A percentile compares a stretch with the other conserved stretches of the same genome.
Evolutionary conservation across 2,888 invertebrate species (phyloP).

Genomic region (Lasioglossum malachurum): DNA sequence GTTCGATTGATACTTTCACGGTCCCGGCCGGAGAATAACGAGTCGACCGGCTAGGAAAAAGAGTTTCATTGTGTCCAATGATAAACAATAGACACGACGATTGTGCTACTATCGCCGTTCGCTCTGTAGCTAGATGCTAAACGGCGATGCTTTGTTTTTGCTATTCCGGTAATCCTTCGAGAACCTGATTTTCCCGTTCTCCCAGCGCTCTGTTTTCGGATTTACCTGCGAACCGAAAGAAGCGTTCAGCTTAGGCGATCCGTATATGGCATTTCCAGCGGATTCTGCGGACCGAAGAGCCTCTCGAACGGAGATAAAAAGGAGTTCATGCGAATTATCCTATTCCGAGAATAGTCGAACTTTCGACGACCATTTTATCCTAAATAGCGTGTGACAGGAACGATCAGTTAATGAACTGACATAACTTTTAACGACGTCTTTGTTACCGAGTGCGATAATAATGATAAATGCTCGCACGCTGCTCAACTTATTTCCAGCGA

Average conservation of each 20-base stretch:
- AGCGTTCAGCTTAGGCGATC: constrained; percentile 29
- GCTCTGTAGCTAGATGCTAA: neutral
- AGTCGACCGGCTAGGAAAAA: neutral
- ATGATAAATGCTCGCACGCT: neutral
- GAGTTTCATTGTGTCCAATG: constrained; percentile 29
- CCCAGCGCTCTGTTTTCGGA: constrained; percentile 24
- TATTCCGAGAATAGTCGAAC: neutral
- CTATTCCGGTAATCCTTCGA: constrained; percentile 20
- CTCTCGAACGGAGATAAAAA: neutral
- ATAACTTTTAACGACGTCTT: neutral
- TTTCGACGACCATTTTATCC: neutral
- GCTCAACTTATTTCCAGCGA: neutral
- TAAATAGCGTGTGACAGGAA: neutral
- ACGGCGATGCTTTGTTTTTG: constrained; percentile 19
- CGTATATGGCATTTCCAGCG: constrained; percentile 33
- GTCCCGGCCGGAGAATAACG: constrained; percentile 10
- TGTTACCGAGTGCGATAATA: neutral
- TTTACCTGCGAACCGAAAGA: constrained; percentile 23
- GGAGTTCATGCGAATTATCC: neutral
- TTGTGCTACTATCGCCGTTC: neutral
- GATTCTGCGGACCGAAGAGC: constrained; percentile 11
- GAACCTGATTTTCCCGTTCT: constrained; percentile 42
- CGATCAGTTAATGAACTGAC: neutral
- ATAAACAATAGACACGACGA: constrained; percentile 21
- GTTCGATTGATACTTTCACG: constrained; percentile 42